Base-by-base conservation (phyloP, 2,888 invertebrate species). In the Calameuta pallipes region DNA sequence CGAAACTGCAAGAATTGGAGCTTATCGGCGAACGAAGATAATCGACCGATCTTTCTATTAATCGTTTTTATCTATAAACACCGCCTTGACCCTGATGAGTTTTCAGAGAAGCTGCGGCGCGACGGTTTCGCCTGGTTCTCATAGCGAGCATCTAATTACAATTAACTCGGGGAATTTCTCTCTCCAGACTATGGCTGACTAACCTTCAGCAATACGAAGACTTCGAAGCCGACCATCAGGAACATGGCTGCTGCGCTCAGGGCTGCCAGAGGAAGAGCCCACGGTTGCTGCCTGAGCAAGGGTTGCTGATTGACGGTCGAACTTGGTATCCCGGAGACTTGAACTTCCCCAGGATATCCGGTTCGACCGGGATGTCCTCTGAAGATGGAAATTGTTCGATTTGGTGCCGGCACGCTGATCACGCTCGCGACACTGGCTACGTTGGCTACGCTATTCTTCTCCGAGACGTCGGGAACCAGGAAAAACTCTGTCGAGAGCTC, bases 251-350 rank as follows among this genome's bases (percentile, higher is more conserved):
- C 94, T 69, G 96, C 95, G 78, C 97, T 96, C 80, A 98, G 93
- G 31, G 97, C 96, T 79, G 98, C 94, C 76, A 98, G 94, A 1
- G 98, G 98, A 83, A 98, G 95, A 69, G 98, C 97, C 98, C 98
- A 98, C 33, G 96, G 94, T 90, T 97, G 97, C 83, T 95, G 93
- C 77, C 96, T 93, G 75, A 95, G 91, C 76, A 94, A 92, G 84
- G 92, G 88, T 84, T 92, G 85, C 85, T 88, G 69, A 86, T 84
- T 79, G 85, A 90, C 88, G 89, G 82, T 90, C 85, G 77, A 88
- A 89, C 75, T 79, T 74, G 73, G 69, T 31, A 71, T 12, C 31
- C 71, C 33, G 31, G 71, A 30, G 31, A 71, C 33, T 9, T 71
- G 71, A 15, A 71, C 79, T 74, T 82, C 79, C 41, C 75, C 70